Evolutionary conservation across 2,797 vertebrate genomes (phyloP).

Genomic region (Syngnathus rostellatus): DNA sequence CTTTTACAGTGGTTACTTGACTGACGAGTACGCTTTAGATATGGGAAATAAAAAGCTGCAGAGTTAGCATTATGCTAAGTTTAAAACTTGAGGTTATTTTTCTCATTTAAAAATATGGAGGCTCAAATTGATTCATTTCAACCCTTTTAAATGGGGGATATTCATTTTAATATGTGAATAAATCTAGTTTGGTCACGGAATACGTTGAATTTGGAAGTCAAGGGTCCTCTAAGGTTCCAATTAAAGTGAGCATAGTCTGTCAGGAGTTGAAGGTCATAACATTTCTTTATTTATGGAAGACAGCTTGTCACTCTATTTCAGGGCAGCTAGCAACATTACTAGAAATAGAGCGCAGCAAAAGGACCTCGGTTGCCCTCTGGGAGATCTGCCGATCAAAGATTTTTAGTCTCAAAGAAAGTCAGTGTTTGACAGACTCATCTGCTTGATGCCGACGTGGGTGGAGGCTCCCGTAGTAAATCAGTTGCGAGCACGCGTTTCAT

Average conservation of each 20-base stretch:
- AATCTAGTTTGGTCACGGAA: no score
- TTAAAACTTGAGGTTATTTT: no score
- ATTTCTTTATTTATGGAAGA: constrained; percentile 64
- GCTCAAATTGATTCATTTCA: no score
- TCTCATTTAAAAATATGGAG: no score
- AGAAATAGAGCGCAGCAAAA: constrained; percentile 55
- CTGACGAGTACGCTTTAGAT: background rate
- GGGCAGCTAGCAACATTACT: constrained; percentile 52
- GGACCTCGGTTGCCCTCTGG: constrained; percentile 36
- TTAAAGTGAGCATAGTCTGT: constrained; percentile 18
- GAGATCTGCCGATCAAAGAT: constrained; percentile 23
- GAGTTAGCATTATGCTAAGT: no score
- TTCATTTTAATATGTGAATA: no score
- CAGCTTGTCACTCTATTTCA: constrained; percentile 69
- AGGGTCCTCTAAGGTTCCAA: background rate
- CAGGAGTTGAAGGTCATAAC: constrained; percentile 35
- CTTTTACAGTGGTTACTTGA: constrained; percentile 18
- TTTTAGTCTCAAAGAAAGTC: background rate
- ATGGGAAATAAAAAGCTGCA: no score
- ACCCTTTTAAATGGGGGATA: no score
- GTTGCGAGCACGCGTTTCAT: background rate
- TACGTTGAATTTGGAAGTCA: no score
- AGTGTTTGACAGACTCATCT: background rate
- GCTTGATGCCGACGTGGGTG: constrained; percentile 8
- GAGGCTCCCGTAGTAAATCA: background rate